Percentiles rank a stretch among this genome's conserved stretches.
Evolutionary conservation across 2,888 invertebrate species (phyloP).

Genomic region (Tipula helvola): DNA sequence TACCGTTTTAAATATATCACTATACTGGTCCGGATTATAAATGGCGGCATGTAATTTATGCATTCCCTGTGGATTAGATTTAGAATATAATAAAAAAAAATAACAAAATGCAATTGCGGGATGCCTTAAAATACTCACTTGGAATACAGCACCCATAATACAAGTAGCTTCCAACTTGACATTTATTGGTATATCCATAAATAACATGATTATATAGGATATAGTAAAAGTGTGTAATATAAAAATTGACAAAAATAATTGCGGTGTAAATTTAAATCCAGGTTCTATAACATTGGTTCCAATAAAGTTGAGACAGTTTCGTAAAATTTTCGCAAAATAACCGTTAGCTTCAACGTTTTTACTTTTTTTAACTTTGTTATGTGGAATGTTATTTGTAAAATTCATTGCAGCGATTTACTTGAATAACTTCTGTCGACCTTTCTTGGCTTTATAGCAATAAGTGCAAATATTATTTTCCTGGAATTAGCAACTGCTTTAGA

Average conservation of each 20-base stretch:
- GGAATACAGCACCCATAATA: not conserved
- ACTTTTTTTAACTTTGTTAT: not conserved
- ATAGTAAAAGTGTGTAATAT: not conserved
- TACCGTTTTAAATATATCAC: not conserved
- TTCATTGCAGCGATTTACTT: too few species aligned
- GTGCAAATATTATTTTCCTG: too few species aligned
- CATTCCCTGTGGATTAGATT: not conserved
- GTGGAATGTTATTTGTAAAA: not conserved
- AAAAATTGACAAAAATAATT: not conserved
- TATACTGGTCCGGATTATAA: not conserved
- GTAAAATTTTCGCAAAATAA: not conserved
- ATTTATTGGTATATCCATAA: not conserved
- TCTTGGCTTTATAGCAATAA: too few species aligned
- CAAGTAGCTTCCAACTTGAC: not conserved
- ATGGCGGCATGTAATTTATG: not conserved
- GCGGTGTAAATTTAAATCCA: not conserved
- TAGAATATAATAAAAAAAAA: not conserved
- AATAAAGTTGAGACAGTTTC: not conserved
- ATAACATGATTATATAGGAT: not conserved
- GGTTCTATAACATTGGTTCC: not conserved
- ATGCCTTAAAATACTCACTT: not conserved
- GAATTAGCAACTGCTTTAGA: too few species aligned
- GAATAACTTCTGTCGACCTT: too few species aligned
- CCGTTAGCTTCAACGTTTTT: not conserved
- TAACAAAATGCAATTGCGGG: too few species aligned